Evolutionary conservation across 2,113 vertebrate genomes (phyloP), one percentile per base, ranked within the genome.

Genomic region (Alexandromys fortis): DNA sequence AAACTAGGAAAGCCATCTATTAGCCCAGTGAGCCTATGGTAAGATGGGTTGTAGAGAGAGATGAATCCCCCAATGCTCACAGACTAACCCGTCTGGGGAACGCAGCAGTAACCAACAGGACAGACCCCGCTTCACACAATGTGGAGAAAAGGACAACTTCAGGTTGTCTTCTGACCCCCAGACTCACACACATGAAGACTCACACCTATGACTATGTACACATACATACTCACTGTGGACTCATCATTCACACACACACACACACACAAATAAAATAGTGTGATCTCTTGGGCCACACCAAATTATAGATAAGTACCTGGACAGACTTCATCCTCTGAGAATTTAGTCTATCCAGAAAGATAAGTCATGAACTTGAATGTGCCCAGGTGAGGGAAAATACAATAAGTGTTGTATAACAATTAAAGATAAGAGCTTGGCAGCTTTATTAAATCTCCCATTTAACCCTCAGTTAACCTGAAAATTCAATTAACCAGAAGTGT

Each of bases 401-500:
- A 65, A 9, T 88, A 85, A 95, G 75, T 68, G 33, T 91, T 49
- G 81, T 93, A 93, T 94, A 97, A 92, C 42, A 94, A 49, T 92
- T 85, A 94, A 90, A 94, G 65, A 90, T 85, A 95, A 97, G 58
- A 92, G 35, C 90, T 88, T 81, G 83, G 75, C 33, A 73, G 89
- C 95, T 94, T 96, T 96, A 96, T 85, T 96, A 96, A 96, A 96
- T 96, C 88, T 93, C 49, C 92, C 61, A 92, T 93, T 97, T 97
- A 98, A 96, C 97, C 92, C 97, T 94, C 96, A 86, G 90, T 96
- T 97, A 97, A 96, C 94, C 85, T 96, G 88, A 93, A 96, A 94
- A 96, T 96, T 97, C 95, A 97, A 97, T 97, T 97, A 97, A 95
- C 87, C 96, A 95, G 94, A 94, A 96, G 73, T 61, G 75, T 94